Conservation (phyloP, 2,797 vertebrate species). For the Limnodromus scolopaceus region DNA sequence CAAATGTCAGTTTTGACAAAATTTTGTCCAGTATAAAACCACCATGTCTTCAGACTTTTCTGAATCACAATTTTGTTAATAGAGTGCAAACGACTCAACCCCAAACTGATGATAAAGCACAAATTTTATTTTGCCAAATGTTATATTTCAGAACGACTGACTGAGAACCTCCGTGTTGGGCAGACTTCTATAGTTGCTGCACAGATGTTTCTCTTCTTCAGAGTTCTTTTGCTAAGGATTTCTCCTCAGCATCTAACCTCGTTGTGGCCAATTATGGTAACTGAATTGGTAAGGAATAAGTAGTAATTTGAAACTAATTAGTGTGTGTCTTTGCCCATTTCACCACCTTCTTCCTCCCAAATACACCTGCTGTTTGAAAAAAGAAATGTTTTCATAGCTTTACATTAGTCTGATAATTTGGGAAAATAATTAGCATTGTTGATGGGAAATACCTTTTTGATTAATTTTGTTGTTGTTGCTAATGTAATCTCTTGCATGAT, state of each 20-base stretch:
- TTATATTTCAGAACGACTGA: slow-evolving; percentile 88
- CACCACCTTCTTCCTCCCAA: background rate
- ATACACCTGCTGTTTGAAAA: background rate
- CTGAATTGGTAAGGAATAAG: slow-evolving; percentile 87
- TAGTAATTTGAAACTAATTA: background rate
- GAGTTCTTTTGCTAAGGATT: slow-evolving; percentile 93
- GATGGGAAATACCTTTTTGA: background rate
- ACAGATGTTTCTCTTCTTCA: slow-evolving; percentile 98
- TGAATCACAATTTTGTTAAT: background rate
- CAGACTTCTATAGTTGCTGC: slow-evolving; percentile 86
- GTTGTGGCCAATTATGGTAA: slow-evolving; percentile 98
- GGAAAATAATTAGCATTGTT: background rate
- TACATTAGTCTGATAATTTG: background rate
- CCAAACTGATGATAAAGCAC: background rate
- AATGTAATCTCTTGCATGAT: background rate
- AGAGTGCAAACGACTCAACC: background rate
- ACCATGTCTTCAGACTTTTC: background rate
- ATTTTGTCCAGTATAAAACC: background rate
- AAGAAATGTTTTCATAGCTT: background rate
- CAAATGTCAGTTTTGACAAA: background rate
- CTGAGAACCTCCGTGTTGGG: slow-evolving; percentile 90
- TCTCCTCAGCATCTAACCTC: slow-evolving; percentile 96
- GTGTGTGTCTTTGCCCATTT: background rate
- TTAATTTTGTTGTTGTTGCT: background rate
- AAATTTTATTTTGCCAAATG: background rate